Evolutionary conservation across 2,797 vertebrate genomes (phyloP).

Genomic region (Pogonophryne albipinna): DNA sequence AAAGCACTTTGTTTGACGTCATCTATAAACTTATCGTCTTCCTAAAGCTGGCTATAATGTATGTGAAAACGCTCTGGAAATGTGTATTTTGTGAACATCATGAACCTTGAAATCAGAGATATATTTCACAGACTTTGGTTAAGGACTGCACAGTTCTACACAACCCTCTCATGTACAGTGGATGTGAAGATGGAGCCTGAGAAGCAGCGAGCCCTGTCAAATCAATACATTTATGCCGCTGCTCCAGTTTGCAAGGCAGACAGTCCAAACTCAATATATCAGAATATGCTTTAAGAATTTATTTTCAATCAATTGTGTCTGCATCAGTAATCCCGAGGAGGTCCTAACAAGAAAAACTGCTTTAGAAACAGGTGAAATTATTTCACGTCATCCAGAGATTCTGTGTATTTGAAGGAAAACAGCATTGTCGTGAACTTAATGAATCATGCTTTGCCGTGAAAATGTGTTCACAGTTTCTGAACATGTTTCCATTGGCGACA

Average conservation of each 20-base stretch:
- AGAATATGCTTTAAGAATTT: conserved; percentile 19
- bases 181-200: neutral
- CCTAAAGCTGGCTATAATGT: neutral
- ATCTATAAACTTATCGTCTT: neutral
- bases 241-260: conserved; percentile 11
- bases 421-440: neutral
- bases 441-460: neutral
- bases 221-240: conserved; percentile 34
- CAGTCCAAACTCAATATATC: conserved; percentile 15
- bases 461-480: neutral
- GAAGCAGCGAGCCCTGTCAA: conserved; percentile 25
- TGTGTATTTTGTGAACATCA: neutral
- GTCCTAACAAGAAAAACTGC: neutral
- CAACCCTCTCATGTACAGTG: neutral
- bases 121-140: neutral
- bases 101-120: neutral
- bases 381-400: neutral
- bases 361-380: conserved; percentile 8
- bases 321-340: neutral
- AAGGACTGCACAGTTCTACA: neutral
- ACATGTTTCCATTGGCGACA: neutral
- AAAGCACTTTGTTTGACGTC: neutral
- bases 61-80: neutral
- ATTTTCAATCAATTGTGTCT: conserved; percentile 19
- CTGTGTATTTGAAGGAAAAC: neutral